These are phyloP conservation scores for Momotus momota DNA, from an alignment of 2,797 vertebrate species.

Conservation along the genomic window DNA sequence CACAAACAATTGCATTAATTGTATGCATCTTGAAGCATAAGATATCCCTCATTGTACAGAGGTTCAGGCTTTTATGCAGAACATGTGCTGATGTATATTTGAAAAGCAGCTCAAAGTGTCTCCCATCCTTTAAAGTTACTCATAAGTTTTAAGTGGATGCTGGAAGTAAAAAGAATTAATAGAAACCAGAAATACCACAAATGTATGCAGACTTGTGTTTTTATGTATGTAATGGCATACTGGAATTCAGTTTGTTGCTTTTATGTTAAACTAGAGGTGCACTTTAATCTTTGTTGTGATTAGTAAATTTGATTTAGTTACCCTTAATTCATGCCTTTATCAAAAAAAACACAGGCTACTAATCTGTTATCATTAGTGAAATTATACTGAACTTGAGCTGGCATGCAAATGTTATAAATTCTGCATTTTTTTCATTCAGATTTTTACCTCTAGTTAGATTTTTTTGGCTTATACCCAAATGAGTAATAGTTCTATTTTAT, in stretches of 20 bases:
- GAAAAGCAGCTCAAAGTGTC: not conserved
- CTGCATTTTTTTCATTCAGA: not conserved
- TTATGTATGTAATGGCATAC: not conserved
- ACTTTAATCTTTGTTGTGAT: not conserved
- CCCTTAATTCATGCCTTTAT: not conserved
- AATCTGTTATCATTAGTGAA: not conserved
- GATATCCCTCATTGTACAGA: not conserved
- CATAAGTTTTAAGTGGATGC: not conserved
- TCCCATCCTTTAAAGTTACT: not conserved
- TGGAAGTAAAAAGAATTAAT: not conserved
- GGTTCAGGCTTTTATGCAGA: not conserved
- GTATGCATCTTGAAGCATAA: not conserved
- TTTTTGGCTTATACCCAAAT: not conserved
- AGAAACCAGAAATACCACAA: not conserved
- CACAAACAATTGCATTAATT: not conserved
- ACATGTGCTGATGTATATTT: not conserved
- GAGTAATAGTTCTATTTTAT: constrained; percentile 15
- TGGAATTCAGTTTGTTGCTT: not conserved
- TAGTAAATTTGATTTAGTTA: not conserved
- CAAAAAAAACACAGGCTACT: not conserved
- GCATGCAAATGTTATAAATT: not conserved
- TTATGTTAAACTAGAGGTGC: not conserved
- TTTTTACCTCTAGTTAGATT: not conserved
- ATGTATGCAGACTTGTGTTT: not conserved
- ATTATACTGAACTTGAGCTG: constrained; percentile 3